Evolutionary conservation across 2,797 vertebrate genomes (phyloP), one percentile per base, ranked within the genome.

Genomic region (Malurus leucopterus): DNA sequence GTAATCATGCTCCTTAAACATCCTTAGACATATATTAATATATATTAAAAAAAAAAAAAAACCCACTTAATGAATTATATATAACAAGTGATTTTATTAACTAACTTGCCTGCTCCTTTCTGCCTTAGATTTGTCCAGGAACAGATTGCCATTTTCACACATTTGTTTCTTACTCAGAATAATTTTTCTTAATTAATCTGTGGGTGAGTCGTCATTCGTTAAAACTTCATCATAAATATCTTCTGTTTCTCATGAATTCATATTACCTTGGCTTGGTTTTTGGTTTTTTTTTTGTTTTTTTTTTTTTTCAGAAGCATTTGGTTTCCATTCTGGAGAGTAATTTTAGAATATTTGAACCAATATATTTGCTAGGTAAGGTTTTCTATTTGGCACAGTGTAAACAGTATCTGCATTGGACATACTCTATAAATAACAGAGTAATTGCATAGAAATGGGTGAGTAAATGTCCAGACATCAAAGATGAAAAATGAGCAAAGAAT

Each of bases 151-250:
- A 80, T 53, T 89, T 83, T 94, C 79, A 51, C 75, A 62, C 50
- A 22, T 44, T 68, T 79, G 16, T 74, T 89, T 84, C 57, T 64
- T 64, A 73, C 59, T 76, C 74, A 64, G 82, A 83, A 83, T 71
- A 57, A 15, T 64, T 92, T 89, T 90, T 86, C 51, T 61, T 82
- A 77, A 58, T 91, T 86, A 88, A 90, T 77, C 62, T 73, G 82
- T 49, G 69, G 4, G 12, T 71, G 43, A 71, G 22, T 73, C 57
- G 62, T 15, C 86, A 17, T 84, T 84, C 1, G 3, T 46, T 71
- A 88, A 82, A 86, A 82, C 78, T 38, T 73, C 36, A 27, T 72
- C 29, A 80, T 22, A 64, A 86, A 72, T 78, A 92, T 34, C 55
- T 26, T 74, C 24, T 8, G 9, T 54, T 74, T 84, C 59, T 55